Evolutionary conservation across 37 sponge, comb jelly and placozoan genomes (phyloP).

Genomic region (Axinella damicornis): DNA sequence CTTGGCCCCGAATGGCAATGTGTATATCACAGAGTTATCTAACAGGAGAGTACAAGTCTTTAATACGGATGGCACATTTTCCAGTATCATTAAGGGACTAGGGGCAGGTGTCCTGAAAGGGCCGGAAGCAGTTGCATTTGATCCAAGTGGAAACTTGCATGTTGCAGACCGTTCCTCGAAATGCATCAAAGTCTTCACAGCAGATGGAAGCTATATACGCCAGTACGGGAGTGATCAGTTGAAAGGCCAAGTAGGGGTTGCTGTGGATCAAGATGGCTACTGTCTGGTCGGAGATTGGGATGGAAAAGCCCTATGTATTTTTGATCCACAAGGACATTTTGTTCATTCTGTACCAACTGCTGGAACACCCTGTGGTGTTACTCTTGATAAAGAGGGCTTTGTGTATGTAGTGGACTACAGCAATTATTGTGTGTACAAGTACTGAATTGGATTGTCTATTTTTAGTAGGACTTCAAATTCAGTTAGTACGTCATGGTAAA

Average conservation of each 20-base stretch:
- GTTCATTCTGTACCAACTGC: neutral
- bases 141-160: conserved; percentile 24
- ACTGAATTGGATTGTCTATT: no score
- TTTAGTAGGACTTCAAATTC: no score
- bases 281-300: neutral
- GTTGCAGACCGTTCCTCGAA: conserved; percentile 14
- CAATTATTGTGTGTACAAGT: conserved; percentile 13
- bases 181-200: conserved; percentile 30
- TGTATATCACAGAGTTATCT: conserved; percentile 35
- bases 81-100: conserved; percentile 1
- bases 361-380: neutral
- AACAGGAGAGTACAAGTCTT: conserved; percentile 58
- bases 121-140: conserved; percentile 51
- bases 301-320: neutral
- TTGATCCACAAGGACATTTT: neutral
- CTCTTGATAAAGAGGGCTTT: conserved; percentile 35
- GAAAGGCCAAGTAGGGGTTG: conserved; percentile 34
- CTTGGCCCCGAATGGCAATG: conserved; percentile 12
- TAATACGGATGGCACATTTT: conserved; percentile 34
- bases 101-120: neutral
- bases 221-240: conserved; percentile 12
- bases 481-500: no score
- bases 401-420: conserved; percentile 5
- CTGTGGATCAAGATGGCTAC: conserved; percentile 39
- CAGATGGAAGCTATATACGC: conserved; percentile 15